Evolutionary conservation across 2,113 vertebrate genomes (phyloP).

Genomic region (Anarhynchus alexandrinus): DNA sequence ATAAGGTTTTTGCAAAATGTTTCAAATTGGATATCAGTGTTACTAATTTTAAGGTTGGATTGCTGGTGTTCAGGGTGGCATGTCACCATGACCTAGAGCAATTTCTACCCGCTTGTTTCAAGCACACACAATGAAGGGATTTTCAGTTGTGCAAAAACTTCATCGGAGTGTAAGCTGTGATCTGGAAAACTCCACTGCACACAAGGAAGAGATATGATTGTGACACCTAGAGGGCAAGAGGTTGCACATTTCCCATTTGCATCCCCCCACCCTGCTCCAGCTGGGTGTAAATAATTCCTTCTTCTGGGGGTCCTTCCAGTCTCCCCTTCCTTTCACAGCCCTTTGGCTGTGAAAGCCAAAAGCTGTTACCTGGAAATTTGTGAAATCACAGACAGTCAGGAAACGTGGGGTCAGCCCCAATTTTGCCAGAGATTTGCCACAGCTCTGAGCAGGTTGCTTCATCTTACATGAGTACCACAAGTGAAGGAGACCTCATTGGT

Average conservation of each 20-base stretch:
- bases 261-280: not conserved
- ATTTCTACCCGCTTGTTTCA: not conserved
- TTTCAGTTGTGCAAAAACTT: not conserved
- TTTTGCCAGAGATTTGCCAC: not conserved
- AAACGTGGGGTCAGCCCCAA: not conserved
- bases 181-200: not conserved
- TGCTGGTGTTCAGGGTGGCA: not conserved
- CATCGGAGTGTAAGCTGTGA: not conserved
- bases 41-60: not conserved
- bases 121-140: not conserved
- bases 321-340: not conserved
- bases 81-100: not conserved
- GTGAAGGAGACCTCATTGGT: not conserved
- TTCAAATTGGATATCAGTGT: not conserved
- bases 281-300: not conserved
- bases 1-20: not conserved
- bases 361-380: not conserved
- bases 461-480: not conserved
- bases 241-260: not conserved
- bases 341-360: not conserved
- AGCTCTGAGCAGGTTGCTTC: not conserved
- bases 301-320: not conserved
- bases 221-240: not conserved
- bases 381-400: not conserved
- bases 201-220: not conserved